A percentile compares a stretch with the other conserved stretches of the same genome.
Evolutionary conservation across 2,113 vertebrate species (phyloP).

Genomic region (Amia ocellicauda): DNA sequence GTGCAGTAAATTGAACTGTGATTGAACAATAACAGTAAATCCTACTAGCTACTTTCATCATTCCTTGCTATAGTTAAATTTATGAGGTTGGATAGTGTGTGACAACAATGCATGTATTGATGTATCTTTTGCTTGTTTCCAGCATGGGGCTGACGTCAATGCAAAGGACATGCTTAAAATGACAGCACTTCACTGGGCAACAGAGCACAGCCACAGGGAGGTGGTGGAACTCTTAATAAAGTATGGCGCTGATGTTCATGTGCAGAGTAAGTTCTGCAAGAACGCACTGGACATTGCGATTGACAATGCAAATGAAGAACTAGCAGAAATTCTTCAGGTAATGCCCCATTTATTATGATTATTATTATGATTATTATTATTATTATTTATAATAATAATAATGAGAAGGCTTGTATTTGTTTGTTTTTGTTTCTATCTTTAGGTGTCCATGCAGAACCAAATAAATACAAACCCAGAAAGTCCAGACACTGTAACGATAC

Average conservation of each 20-base stretch:
- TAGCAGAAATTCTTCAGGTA: conserved; percentile 84
- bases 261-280: conserved; percentile 85
- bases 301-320: conserved; percentile 81
- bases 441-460: conserved; percentile 90
- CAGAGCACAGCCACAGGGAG: conserved; percentile 78
- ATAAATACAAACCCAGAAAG: conserved; percentile 85
- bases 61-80: conserved; percentile 16
- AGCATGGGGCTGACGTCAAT: conserved; percentile 85
- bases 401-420: too few species aligned
- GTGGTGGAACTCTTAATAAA: conserved; percentile 82
- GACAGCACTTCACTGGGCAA: conserved; percentile 86
- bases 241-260: conserved; percentile 82
- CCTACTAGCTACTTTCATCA: conserved; percentile 12
- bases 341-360: conserved; percentile 11
- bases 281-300: conserved; percentile 80
- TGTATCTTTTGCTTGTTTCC: conserved; percentile 32
- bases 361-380: neutral
- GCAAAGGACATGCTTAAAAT: conserved; percentile 88
- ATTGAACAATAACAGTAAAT: conserved; percentile 9
- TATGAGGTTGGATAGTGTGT: conserved; percentile 4
- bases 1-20: neutral
- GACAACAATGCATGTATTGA: conserved; percentile 9
- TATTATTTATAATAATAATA: too few species aligned
- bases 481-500: conserved; percentile 81
- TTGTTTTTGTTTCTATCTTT: too few species aligned